Conservation (phyloP, 2,113 vertebrate genomes). For the Tricholaema leucomelas region DNA sequence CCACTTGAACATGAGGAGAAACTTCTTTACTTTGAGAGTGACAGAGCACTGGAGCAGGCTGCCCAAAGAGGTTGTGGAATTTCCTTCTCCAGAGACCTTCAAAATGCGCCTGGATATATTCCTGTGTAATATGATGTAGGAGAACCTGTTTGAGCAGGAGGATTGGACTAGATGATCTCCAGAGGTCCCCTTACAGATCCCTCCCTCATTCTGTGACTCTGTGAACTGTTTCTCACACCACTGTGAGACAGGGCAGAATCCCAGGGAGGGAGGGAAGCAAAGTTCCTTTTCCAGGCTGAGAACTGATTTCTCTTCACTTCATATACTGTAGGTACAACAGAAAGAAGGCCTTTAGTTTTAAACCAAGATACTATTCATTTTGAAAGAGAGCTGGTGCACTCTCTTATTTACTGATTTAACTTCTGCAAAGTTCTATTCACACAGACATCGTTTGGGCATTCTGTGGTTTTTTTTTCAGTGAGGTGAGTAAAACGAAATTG, state of each 20-base stretch:
- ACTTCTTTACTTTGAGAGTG: too few species aligned
- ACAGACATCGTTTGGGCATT: not conserved
- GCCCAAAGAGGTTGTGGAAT: too few species aligned
- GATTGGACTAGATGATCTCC: too few species aligned
- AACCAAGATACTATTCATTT: slow-evolving; percentile 21
- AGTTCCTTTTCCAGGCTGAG: not conserved
- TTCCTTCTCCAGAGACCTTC: too few species aligned
- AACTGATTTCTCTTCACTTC: slow-evolving; percentile 20
- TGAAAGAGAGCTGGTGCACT: not conserved
- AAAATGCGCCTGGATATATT: too few species aligned
- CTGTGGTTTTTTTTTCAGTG: not conserved
- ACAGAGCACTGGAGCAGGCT: too few species aligned
- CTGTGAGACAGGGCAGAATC: not conserved
- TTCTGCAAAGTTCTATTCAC: not conserved
- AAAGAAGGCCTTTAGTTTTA: not conserved
- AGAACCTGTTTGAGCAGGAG: too few species aligned
- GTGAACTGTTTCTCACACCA: not conserved
- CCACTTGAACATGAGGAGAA: too few species aligned
- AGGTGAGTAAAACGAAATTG: not conserved
- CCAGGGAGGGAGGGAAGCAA: not conserved
- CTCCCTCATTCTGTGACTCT: too few species aligned
- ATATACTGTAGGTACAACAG: not conserved
- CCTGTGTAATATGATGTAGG: too few species aligned
- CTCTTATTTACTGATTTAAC: slow-evolving; percentile 17
- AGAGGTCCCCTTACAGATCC: too few species aligned